Conservation (phyloP, 2,888 invertebrate genomes). For the Tetragonula carbonaria region DNA sequence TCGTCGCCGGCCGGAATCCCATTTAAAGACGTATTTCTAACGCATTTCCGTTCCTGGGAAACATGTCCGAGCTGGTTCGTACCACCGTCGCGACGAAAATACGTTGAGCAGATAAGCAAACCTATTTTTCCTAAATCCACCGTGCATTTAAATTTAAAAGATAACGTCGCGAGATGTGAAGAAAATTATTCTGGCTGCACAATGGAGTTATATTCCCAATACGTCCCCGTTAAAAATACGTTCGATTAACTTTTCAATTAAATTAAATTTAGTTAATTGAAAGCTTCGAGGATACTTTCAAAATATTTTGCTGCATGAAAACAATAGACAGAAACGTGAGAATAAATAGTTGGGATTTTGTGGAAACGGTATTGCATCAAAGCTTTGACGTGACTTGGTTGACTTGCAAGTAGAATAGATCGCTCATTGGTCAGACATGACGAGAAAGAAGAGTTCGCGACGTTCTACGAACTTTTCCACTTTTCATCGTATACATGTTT, state of each 20-base stretch:
- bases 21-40: conserved; percentile 73
- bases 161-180: neutral
- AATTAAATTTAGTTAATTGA: neutral
- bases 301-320: no score
- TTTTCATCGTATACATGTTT: neutral
- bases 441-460: neutral
- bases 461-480: neutral
- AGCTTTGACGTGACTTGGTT: neutral
- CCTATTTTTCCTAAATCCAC: conserved; percentile 16
- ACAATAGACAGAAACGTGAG: neutral
- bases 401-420: conserved; percentile 21
- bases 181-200: neutral
- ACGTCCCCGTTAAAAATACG: neutral
- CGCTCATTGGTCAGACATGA: conserved; percentile 21
- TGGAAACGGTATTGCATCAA: no score
- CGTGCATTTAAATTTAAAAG: neutral
- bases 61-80: conserved; percentile 54
- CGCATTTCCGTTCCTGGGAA: conserved; percentile 61
- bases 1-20: conserved; percentile 60
- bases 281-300: neutral
- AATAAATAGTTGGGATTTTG: no score
- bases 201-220: neutral
- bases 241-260: neutral
- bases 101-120: conserved; percentile 25
- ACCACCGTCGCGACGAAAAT: conserved; percentile 10